Percentiles rank a stretch among this genome's conserved stretches.
Conservation (phyloP, 2,797 vertebrate species). For the Coendou prehensilis region DNA sequence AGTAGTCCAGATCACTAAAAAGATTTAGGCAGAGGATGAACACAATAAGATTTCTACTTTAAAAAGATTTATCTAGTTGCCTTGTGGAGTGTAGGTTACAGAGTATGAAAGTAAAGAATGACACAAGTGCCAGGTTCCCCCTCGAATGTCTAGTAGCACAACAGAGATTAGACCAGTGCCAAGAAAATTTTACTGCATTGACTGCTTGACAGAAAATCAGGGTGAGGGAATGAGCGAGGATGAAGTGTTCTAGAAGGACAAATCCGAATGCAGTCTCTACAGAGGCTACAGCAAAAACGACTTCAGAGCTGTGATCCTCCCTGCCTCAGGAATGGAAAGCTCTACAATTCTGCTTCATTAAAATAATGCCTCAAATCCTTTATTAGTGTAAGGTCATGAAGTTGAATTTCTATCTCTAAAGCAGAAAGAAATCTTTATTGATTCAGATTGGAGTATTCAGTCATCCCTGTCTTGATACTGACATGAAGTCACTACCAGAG, state of each 20-base stretch:
- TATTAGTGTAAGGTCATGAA: neutral
- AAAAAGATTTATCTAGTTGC: neutral
- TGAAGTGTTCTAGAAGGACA: neutral
- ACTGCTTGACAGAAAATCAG: neutral
- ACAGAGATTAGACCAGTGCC: neutral
- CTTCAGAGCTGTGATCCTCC: neutral
- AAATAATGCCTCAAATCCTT: neutral
- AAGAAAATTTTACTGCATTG: neutral
- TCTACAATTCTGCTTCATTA: neutral
- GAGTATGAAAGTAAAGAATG: neutral
- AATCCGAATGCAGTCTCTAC: neutral
- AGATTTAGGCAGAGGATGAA: neutral
- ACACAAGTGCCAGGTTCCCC: neutral
- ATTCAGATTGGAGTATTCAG: neutral
- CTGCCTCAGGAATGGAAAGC: neutral
- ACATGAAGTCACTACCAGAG: neutral
- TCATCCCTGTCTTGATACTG: neutral
- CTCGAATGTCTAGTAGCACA: neutral
- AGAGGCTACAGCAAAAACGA: neutral
- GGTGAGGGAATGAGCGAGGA: neutral
- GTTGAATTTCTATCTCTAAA: constrained; percentile 14
- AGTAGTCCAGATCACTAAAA: neutral
- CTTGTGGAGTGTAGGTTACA: neutral
- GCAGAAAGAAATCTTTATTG: neutral
- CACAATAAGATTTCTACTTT: neutral